phyloP scores from a whole-genome alignment of 2,113 vertebrate species.

The Zosterops hypoxanthus region DNA sequence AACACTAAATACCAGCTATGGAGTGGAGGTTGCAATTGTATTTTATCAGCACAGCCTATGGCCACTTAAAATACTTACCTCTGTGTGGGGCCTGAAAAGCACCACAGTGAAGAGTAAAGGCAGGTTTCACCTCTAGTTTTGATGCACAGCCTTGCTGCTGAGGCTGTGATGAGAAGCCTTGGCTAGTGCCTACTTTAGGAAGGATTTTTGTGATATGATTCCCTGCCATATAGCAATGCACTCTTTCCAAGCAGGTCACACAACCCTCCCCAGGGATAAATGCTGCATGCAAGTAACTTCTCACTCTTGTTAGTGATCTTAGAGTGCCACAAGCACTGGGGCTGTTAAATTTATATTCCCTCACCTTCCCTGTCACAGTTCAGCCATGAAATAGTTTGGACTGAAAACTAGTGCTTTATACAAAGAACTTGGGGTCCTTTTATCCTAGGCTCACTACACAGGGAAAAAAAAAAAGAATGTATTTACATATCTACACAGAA shows the following conservation, averaged over 20 bases:
- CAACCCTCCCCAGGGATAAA: fast-evolving
- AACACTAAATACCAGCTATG: background rate
- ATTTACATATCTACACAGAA: background rate
- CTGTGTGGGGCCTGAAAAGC: background rate
- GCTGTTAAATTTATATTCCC: background rate
- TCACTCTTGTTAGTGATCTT: fast-evolving
- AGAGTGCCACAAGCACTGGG: background rate
- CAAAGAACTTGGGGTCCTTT: background rate
- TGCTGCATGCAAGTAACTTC: background rate
- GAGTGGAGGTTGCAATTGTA: background rate
- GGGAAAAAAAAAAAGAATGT: fast-evolving
- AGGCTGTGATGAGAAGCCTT: background rate
- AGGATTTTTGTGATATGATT: background rate
- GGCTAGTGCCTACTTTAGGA: background rate
- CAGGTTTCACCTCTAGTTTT: background rate
- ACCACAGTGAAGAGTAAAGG: background rate
- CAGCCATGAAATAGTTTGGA: background rate
- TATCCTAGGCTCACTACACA: background rate
- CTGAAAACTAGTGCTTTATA: background rate
- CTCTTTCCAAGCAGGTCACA: background rate
- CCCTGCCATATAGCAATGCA: background rate
- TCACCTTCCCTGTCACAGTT: background rate
- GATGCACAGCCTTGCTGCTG: background rate
- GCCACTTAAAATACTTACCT: background rate
- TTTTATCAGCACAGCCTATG: background rate